Percentiles rank a stretch among this genome's conserved stretches.
These are phyloP conservation scores for Pandemis corylana DNA, from an alignment of 2,888 invertebrate genomes.

Conservation along the genomic window DNA sequence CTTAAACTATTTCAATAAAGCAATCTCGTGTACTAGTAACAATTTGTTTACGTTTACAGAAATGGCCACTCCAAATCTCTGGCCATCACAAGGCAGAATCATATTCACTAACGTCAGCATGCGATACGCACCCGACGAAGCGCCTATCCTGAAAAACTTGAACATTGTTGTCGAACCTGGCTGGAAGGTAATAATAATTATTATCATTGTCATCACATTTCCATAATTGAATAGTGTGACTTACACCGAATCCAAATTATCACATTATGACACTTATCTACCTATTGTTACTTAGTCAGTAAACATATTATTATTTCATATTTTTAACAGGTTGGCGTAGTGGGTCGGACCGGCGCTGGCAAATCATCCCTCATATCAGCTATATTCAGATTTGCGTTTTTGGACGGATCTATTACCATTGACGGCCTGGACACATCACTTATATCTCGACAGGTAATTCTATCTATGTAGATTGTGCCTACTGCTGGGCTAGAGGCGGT, in stretches of 20 bases:
- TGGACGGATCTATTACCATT: slow-evolving; percentile 86
- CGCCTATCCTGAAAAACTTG: slow-evolving; percentile 85
- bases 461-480: too few species aligned
- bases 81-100: slow-evolving; percentile 87
- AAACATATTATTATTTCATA: background rate
- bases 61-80: slow-evolving; percentile 81
- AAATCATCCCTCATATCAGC: slow-evolving; percentile 89
- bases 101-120: slow-evolving; percentile 85
- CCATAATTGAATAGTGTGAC: background rate
- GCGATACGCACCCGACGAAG: slow-evolving; percentile 86
- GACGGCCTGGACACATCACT: slow-evolving; percentile 86
- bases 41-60: slow-evolving; percentile 55
- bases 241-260: background rate
- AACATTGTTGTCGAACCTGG: slow-evolving; percentile 72
- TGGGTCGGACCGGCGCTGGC: slow-evolving; percentile 91
- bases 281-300: background rate
- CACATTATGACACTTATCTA: background rate
- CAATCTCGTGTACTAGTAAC: background rate
- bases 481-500: too few species aligned
- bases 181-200: slow-evolving; percentile 69
- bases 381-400: slow-evolving; percentile 88
- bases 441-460: slow-evolving; percentile 82
- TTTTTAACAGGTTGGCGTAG: slow-evolving; percentile 85
- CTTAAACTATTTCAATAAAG: background rate
- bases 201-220: background rate